Evolutionary conservation across 2,888 invertebrate species (phyloP).

Genomic region (Callosobruchus maculatus): DNA sequence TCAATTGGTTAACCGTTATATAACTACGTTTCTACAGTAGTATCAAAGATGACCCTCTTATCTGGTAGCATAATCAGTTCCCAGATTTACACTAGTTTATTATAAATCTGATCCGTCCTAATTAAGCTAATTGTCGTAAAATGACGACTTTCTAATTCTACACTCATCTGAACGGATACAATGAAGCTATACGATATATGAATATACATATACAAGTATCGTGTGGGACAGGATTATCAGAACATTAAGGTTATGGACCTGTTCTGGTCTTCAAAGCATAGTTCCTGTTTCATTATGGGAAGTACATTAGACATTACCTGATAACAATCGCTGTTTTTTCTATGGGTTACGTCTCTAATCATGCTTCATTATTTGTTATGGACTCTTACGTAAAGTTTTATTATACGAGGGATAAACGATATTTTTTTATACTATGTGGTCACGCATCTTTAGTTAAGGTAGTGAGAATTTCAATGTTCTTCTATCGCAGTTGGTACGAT

Average conservation of each 20-base stretch:
- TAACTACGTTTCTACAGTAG: too few species aligned
- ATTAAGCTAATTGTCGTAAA: not conserved
- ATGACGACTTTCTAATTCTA: not conserved
- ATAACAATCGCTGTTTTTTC: constrained; percentile 23
- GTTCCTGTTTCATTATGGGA: constrained; percentile 15
- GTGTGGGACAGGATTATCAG: not conserved
- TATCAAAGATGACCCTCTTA: too few species aligned
- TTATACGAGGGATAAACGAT: not conserved
- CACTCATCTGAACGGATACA: not conserved
- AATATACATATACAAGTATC: not conserved
- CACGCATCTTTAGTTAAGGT: too few species aligned
- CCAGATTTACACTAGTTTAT: too few species aligned
- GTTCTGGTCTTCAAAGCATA: constrained; percentile 3
- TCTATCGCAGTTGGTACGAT: too few species aligned
- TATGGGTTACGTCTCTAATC: not conserved
- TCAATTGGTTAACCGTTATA: too few species aligned
- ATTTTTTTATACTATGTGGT: too few species aligned
- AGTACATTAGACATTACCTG: constrained; percentile 26
- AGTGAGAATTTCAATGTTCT: too few species aligned
- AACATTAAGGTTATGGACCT: constrained; percentile 1
- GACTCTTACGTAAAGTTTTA: not conserved
- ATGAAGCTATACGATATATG: not conserved
- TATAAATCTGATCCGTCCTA: too few species aligned
- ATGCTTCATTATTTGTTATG: not conserved
- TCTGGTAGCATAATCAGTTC: too few species aligned